Conservation (phyloP, 2,888 invertebrate genomes). For the Anorthoa munda region DNA sequence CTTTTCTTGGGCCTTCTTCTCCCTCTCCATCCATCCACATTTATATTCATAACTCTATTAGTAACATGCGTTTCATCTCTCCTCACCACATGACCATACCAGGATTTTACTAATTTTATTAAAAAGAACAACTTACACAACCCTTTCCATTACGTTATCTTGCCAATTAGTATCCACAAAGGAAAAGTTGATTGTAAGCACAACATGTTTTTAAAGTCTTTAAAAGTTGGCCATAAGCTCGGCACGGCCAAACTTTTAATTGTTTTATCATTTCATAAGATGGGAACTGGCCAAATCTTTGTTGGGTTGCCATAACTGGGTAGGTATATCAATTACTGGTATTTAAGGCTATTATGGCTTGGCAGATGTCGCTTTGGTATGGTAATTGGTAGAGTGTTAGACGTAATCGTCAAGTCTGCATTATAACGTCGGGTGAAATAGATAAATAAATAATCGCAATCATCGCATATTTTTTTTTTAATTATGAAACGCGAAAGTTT, state of each 20-base stretch:
- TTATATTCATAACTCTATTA: too few species aligned
- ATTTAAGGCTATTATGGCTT: constrained; percentile 30
- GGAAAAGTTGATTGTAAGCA: constrained; percentile 58
- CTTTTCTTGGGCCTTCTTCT: too few species aligned
- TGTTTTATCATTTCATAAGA: constrained; percentile 78
- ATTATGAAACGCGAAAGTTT: too few species aligned
- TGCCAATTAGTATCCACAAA: constrained; percentile 60
- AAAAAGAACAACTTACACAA: constrained; percentile 18
- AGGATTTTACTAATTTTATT: background rate
- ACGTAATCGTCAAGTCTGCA: too few species aligned
- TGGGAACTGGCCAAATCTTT: constrained; percentile 68
- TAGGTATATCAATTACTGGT: constrained; percentile 52
- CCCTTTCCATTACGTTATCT: constrained; percentile 49
- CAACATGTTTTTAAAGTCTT: constrained; percentile 72
- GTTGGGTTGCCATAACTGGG: constrained; percentile 41
- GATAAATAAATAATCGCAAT: too few species aligned
- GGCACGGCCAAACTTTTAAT: constrained; percentile 74
- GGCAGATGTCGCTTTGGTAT: constrained; percentile 12
- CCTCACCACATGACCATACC: background rate
- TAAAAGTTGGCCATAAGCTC: constrained; percentile 66
- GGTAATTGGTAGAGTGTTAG: constrained; percentile 2
- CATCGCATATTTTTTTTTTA: too few species aligned
- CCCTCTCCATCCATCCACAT: too few species aligned
- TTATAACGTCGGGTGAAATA: too few species aligned
- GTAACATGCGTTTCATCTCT: too few species aligned